Evolutionary conservation across 2,113 vertebrate genomes (phyloP).

Genomic region (Tenrec ecaudatus): DNA sequence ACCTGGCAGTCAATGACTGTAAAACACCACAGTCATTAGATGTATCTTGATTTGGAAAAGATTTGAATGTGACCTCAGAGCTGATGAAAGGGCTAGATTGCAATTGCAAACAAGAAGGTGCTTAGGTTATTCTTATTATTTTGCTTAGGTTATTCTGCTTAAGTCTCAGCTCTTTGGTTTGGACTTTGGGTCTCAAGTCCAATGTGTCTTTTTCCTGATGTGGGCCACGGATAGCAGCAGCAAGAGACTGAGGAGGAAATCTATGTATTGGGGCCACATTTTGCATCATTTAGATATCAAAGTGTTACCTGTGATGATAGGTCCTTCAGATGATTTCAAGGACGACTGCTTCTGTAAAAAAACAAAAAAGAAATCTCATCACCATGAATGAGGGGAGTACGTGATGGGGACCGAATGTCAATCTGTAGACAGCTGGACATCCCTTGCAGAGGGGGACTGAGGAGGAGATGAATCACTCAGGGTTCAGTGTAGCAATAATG

Average conservation of each 20-base stretch:
- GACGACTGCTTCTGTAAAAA: background rate
- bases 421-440: too few species aligned
- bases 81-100: background rate
- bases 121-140: background rate
- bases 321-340: background rate
- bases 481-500: too few species aligned
- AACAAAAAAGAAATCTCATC: too few species aligned
- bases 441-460: too few species aligned
- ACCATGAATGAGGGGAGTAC: too few species aligned
- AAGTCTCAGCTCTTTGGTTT: background rate
- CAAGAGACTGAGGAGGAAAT: slow-evolving; percentile 29
- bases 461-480: too few species aligned
- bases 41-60: slow-evolving; percentile 37
- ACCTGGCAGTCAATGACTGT: background rate
- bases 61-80: background rate
- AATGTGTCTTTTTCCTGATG: background rate
- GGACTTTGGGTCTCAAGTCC: background rate
- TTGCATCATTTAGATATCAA: slow-evolving; percentile 12
- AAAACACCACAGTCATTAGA: background rate
- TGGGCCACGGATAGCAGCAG: slow-evolving; percentile 10
- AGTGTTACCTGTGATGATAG: background rate
- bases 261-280: slow-evolving; percentile 24
- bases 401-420: too few species aligned
- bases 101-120: slow-evolving; percentile 28
- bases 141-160: background rate